These are phyloP conservation scores for Chaetogeoica ovagalla DNA, from an alignment of 2,888 invertebrate species.

Conservation along the genomic window DNA sequence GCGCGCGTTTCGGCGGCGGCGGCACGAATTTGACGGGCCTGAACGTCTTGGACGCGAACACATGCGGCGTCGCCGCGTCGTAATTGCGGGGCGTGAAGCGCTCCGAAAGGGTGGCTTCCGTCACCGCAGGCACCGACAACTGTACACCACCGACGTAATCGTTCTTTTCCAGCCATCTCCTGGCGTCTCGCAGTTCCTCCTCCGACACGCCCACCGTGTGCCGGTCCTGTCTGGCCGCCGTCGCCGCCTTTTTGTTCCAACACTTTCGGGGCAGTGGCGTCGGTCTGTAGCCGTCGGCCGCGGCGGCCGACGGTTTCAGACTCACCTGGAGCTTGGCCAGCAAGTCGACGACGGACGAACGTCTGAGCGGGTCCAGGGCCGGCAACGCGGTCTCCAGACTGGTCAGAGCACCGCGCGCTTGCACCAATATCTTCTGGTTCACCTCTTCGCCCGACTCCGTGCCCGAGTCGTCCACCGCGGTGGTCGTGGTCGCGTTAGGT, in stretches of 20 bases:
- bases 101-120: neutral
- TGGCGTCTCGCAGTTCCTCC: constrained; percentile 78
- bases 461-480: constrained; percentile 66
- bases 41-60: constrained; percentile 20
- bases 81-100: constrained; percentile 3
- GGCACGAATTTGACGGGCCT: constrained; percentile 53
- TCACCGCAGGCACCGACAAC: neutral
- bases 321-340: constrained; percentile 72
- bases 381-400: constrained; percentile 75
- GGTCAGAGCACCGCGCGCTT: constrained; percentile 76
- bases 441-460: constrained; percentile 73
- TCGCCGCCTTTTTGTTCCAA: constrained; percentile 15
- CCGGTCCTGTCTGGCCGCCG: constrained; percentile 64
- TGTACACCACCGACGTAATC: neutral
- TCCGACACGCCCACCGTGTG: constrained; percentile 83
- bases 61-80: neutral
- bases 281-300: constrained; percentile 25
- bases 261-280: constrained; percentile 35
- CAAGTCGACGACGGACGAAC: constrained; percentile 68
- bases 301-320: constrained; percentile 57
- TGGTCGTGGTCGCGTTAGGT: constrained; percentile 38
- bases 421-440: constrained; percentile 69
- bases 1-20: constrained; percentile 31
- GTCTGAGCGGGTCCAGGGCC: constrained; percentile 62
- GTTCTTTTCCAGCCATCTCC: constrained; percentile 72